Base-by-base conservation (phyloP, 2,888 invertebrate species). In the Stomorhina lunata region DNA sequence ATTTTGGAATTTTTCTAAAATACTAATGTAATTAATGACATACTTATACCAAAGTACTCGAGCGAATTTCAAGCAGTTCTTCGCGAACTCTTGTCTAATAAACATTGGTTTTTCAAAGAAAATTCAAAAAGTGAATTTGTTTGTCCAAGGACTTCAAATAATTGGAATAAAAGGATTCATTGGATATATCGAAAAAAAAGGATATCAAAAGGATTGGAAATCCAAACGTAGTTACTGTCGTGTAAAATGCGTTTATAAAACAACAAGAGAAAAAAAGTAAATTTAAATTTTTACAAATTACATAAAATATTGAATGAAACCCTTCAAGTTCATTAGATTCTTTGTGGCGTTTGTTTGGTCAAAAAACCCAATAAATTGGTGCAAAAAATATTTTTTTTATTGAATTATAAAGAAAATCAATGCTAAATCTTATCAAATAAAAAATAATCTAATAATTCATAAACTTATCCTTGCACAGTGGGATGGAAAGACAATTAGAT, bases 11-110 rank as follows among this genome's bases (percentile, higher is more conserved):
- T 5, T 61, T 12, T 12, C 20, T 43, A 63, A 63, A 55, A 53
- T 71, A 81, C 88, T 91, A 91, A 91, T 91, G 90, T 88, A 90
- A 91, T 91, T 91, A 91, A 88, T 84, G 86, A 83, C 87, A 85
- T 89, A 75, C 75, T 65, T 75, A 90, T 90, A 90, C 86, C 87
- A 78, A 69, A 81, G 68, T 71, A 85, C 71, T 79, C 78, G 81
- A 76, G 75, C 73, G 77, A 84, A 71, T 85, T 86, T 81, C 57
- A 69, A 69, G 73, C 88, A 91, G 91, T 91, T 88, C 86, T 86
- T 85, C 87, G 88, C 88, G 88, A 87, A 86, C 88, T 88, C 87
- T 89, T 87, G 87, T 81, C 87, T 86, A 77, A 85, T 83, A 81
- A 86, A 88, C 90, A 89, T 53, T 87, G 87, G 85, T 69, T 68